Evolutionary conservation across 2,888 invertebrate species (phyloP).

Genomic region (Scotopteryx bipunctaria): DNA sequence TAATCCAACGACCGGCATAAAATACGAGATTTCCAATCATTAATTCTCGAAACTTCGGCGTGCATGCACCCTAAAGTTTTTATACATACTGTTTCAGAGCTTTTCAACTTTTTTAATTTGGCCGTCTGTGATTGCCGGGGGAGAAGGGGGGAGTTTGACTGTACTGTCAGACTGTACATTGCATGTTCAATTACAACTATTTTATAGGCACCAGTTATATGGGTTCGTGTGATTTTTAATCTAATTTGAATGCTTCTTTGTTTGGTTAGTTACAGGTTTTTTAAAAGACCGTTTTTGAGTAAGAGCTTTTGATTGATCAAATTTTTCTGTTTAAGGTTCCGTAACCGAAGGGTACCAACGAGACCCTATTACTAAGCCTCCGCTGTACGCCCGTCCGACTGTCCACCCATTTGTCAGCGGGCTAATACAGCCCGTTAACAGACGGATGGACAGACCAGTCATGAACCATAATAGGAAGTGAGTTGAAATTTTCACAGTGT

Average conservation of each 20-base stretch:
- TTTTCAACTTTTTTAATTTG: constrained; percentile 76
- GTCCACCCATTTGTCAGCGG: too few relatives aligned
- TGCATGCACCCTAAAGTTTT: constrained; percentile 36
- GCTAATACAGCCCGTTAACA: too few relatives aligned
- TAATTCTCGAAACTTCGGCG: constrained; percentile 35
- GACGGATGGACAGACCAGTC: too few relatives aligned
- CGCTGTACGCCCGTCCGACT: too few relatives aligned
- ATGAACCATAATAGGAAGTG: too few relatives aligned
- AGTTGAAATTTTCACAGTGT: too few relatives aligned
- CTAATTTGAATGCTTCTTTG: too few relatives aligned
- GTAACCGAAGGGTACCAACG: too few relatives aligned
- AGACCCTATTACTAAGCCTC: too few relatives aligned
- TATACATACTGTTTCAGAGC: constrained; percentile 50
- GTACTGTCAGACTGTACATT: constrained; percentile 5
- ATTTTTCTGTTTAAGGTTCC: too few relatives aligned
- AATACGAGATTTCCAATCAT: constrained; percentile 41
- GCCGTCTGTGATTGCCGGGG: constrained; percentile 33
- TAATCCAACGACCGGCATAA: constrained; percentile 29
- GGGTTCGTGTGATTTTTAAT: not conserved
- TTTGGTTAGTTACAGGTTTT: not conserved
- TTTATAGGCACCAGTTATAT: not conserved
- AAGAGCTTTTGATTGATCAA: too few relatives aligned
- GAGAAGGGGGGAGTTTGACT: constrained; percentile 2
- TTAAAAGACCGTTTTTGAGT: too few relatives aligned
- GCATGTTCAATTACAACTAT: constrained; percentile 14